These are phyloP conservation scores for Tringa solitaria DNA, from an alignment of 2,113 vertebrate genomes.

Conservation along the genomic window DNA sequence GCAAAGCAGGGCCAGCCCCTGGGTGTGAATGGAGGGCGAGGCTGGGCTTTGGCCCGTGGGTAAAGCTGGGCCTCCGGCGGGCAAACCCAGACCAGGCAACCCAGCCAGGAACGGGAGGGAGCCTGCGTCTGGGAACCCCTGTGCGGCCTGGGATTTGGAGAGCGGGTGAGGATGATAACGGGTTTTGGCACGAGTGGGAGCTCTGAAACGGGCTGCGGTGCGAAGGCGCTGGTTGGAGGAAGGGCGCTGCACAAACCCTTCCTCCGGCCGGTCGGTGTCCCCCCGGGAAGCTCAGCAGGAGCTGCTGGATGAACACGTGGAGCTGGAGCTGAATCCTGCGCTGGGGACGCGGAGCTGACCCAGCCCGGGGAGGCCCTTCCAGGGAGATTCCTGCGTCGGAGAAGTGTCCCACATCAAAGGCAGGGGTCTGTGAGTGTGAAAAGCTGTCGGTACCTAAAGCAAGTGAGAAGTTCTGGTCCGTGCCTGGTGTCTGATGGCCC, in stretches of 20 bases:
- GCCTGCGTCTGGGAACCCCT: too few relatives aligned
- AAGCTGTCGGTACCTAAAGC: not conserved
- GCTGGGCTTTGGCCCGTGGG: too few relatives aligned
- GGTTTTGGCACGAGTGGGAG: not conserved
- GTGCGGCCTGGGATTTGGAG: too few relatives aligned
- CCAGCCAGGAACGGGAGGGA: too few relatives aligned
- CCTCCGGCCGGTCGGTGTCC: not conserved
- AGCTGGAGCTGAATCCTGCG: not conserved
- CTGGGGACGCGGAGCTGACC: not conserved
- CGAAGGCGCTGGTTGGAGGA: not conserved
- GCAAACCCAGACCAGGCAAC: too few relatives aligned
- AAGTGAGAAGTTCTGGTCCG: not conserved
- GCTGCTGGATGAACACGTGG: not conserved
- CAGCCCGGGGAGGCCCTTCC: not conserved
- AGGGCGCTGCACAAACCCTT: not conserved
- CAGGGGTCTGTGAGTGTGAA: not conserved
- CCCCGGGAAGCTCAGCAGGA: not conserved
- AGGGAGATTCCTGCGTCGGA: not conserved
- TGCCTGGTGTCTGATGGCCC: not conserved
- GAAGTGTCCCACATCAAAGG: not conserved
- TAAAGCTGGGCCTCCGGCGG: too few relatives aligned
- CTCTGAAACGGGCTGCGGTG: not conserved
- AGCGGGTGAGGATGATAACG: not conserved
- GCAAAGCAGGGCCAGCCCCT: too few relatives aligned
- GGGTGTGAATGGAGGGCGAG: too few relatives aligned